These are phyloP conservation scores for Ganaspis brasiliensis DNA, from an alignment of 2,888 invertebrate species.

Conservation along the genomic window DNA sequence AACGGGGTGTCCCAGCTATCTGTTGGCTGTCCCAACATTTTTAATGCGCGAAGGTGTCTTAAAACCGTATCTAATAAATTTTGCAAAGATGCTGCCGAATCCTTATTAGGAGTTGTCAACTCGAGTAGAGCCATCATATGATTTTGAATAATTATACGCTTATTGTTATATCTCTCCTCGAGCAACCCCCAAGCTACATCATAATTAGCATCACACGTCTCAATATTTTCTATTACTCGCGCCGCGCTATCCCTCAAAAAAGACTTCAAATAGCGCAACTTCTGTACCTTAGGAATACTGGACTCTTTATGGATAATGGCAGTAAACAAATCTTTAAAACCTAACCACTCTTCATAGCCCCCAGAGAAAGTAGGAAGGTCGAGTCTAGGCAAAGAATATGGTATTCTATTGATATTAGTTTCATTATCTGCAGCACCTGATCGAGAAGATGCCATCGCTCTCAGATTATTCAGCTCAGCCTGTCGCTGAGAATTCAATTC, in stretches of 20 bases:
- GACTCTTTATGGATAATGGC: background rate
- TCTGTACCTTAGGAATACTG: background rate
- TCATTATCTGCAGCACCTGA: background rate
- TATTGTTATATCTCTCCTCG: background rate
- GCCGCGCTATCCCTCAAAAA: background rate
- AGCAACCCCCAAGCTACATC: background rate
- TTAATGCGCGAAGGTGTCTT: too few relatives aligned
- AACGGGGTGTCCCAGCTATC: too few relatives aligned
- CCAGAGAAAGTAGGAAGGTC: background rate
- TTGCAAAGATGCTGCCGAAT: too few relatives aligned
- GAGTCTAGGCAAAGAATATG: background rate
- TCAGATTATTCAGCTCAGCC: background rate
- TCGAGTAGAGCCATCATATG: too few relatives aligned
- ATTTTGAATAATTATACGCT: too few relatives aligned
- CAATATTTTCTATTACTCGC: background rate
- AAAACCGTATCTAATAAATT: too few relatives aligned
- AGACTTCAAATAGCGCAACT: background rate
- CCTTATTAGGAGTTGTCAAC: too few relatives aligned
- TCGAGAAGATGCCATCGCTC: background rate
- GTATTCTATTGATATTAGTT: background rate
- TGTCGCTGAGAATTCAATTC: background rate
- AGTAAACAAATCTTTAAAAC: background rate
- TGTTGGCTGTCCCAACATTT: too few relatives aligned
- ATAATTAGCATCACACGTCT: background rate
- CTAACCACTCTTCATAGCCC: background rate